Conservation (phyloP, 2,797 vertebrate species). For the Euphonia xanthogaster region DNA sequence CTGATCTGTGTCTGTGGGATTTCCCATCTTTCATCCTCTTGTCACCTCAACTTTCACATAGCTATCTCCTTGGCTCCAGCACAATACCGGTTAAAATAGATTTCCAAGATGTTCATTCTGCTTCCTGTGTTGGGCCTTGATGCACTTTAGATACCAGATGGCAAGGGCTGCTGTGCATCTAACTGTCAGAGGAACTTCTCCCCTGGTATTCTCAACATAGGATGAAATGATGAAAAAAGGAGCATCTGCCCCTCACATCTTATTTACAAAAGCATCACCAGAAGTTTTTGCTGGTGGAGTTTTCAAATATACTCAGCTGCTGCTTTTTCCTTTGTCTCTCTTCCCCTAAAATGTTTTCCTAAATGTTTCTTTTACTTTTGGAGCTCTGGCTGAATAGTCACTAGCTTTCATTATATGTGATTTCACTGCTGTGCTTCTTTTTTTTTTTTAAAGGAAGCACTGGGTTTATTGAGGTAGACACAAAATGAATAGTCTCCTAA, state of each 20-base stretch:
- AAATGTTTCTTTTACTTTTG: neutral
- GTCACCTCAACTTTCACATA: neutral
- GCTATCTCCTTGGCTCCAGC: neutral
- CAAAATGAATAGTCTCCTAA: neutral
- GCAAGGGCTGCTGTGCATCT: conserved; percentile 8
- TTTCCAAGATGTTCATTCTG: neutral
- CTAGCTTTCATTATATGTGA: neutral
- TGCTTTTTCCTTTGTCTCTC: neutral
- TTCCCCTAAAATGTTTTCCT: neutral
- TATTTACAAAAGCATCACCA: neutral
- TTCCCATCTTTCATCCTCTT: neutral
- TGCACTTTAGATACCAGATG: neutral
- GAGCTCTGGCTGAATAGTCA: neutral
- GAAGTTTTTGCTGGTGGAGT: neutral
- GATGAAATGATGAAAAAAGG: neutral
- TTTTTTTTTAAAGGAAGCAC: neutral
- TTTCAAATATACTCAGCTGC: neutral
- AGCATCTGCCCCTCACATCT: neutral
- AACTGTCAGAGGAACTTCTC: neutral
- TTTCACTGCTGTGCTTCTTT: neutral
- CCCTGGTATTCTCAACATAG: neutral
- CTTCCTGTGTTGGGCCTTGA: neutral
- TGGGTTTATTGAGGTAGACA: neutral
- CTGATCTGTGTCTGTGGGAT: neutral
- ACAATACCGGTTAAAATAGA: neutral